Conservation (phyloP, 2,797 vertebrate species). For the Siniperca obscura region DNA sequence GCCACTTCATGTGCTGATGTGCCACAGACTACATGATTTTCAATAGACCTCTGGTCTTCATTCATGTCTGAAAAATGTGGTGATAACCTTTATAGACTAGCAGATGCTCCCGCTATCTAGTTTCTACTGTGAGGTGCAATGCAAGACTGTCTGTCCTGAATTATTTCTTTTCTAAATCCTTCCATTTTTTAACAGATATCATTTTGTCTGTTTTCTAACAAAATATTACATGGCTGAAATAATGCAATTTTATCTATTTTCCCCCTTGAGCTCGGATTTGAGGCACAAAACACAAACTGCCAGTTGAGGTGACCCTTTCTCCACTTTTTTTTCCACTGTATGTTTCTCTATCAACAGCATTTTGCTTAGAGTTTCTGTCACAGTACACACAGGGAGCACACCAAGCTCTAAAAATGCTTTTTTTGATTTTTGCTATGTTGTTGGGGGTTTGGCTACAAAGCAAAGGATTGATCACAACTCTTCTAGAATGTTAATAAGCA, state of each 20-base stretch:
- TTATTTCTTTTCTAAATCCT: too few relatives aligned
- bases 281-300: background rate
- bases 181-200: too few relatives aligned
- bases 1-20: background rate
- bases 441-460: background rate
- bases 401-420: background rate
- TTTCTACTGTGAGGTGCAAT: background rate
- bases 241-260: constrained; percentile 7
- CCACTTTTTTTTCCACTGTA: background rate
- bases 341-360: constrained; percentile 15
- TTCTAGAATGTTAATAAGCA: background rate
- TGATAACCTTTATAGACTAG: constrained; percentile 9
- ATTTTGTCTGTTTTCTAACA: background rate
- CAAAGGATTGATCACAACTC: background rate
- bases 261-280: background rate
- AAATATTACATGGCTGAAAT: background rate
- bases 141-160: background rate
- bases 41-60: background rate
- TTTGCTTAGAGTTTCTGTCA: background rate
- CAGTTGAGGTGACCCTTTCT: background rate
- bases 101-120: constrained; percentile 28
- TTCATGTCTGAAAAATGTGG: constrained; percentile 5
- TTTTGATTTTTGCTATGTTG: background rate
- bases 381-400: background rate
- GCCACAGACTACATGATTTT: background rate